These are phyloP conservation scores for Hirtodrosophila histrioides DNA, from an alignment of 2,888 invertebrate genomes.

Conservation along the genomic window DNA sequence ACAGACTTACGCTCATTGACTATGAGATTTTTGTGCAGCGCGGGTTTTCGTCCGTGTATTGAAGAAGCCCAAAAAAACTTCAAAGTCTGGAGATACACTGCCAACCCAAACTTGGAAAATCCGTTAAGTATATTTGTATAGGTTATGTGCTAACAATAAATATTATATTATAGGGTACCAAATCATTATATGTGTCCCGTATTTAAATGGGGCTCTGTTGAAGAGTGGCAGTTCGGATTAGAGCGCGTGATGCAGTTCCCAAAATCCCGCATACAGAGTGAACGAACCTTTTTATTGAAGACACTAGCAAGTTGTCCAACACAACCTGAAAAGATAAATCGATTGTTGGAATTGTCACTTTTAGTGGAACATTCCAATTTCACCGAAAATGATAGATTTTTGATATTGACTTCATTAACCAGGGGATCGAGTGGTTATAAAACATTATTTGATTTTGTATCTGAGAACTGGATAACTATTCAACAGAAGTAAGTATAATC, in stretches of 20 bases:
- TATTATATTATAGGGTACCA: constrained; percentile 86
- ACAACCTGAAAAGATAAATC: constrained; percentile 88
- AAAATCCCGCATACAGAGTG: constrained; percentile 88
- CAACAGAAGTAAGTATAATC: constrained; percentile 86
- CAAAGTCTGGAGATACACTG: constrained; percentile 90
- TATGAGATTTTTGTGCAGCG: constrained; percentile 90
- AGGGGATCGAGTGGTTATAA: constrained; percentile 90
- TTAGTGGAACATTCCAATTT: constrained; percentile 89
- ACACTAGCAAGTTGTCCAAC: constrained; percentile 91
- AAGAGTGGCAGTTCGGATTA: constrained; percentile 93
- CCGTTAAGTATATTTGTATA: constrained; percentile 87
- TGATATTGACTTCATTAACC: constrained; percentile 90
- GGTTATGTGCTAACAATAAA: background rate
- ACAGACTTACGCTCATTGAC: constrained; percentile 88
- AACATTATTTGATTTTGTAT: constrained; percentile 89
- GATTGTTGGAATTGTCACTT: constrained; percentile 88
- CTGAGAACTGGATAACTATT: constrained; percentile 89
- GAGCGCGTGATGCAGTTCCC: constrained; percentile 91
- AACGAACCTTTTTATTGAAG: constrained; percentile 91
- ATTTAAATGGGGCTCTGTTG: constrained; percentile 91
- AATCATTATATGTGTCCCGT: constrained; percentile 92
- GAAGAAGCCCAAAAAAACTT: constrained; percentile 90
- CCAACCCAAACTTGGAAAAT: constrained; percentile 91
- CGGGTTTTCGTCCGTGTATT: constrained; percentile 91
- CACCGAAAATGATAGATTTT: constrained; percentile 90